Conservation (phyloP, 2,797 vertebrate species). For the Rhinichthys osculus region DNA sequence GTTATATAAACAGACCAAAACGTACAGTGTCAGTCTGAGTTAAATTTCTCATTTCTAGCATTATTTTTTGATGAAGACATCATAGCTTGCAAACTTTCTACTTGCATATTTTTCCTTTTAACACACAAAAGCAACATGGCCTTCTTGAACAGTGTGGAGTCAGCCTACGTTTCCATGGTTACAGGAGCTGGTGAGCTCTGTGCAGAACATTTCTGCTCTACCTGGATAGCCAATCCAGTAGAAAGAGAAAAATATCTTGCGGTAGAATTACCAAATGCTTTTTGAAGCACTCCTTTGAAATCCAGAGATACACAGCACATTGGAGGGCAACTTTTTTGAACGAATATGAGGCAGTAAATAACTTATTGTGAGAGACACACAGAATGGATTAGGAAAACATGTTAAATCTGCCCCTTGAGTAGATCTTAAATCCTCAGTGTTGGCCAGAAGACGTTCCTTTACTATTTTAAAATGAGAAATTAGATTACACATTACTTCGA, state of each 20-base stretch:
- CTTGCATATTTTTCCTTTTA: not conserved
- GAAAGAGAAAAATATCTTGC: constrained; percentile 31
- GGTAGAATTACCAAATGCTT: constrained; percentile 61
- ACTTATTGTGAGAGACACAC: not conserved
- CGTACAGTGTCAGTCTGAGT: not conserved
- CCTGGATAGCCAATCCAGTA: constrained; percentile 32
- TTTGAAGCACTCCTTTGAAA: constrained; percentile 41
- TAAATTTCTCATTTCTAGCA: not conserved
- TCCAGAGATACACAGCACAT: not conserved
- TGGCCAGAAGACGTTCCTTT: not conserved
- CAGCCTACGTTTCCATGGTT: constrained; percentile 58
- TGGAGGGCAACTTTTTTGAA: not conserved
- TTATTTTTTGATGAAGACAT: not conserved
- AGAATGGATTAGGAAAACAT: not conserved
- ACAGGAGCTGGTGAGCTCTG: constrained; percentile 30
- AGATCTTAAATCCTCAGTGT: not conserved
- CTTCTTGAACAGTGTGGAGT: constrained; percentile 10
- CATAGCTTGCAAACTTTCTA: not conserved
- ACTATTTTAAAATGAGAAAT: not conserved
- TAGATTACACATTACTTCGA: not conserved
- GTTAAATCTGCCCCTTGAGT: not conserved
- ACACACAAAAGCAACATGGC: constrained; percentile 32
- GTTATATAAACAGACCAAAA: not conserved
- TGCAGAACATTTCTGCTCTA: constrained; percentile 36
- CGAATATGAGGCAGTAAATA: not conserved